phyloP scores from a whole-genome alignment of 2,113 vertebrate genomes.

The Labeo catla region DNA sequence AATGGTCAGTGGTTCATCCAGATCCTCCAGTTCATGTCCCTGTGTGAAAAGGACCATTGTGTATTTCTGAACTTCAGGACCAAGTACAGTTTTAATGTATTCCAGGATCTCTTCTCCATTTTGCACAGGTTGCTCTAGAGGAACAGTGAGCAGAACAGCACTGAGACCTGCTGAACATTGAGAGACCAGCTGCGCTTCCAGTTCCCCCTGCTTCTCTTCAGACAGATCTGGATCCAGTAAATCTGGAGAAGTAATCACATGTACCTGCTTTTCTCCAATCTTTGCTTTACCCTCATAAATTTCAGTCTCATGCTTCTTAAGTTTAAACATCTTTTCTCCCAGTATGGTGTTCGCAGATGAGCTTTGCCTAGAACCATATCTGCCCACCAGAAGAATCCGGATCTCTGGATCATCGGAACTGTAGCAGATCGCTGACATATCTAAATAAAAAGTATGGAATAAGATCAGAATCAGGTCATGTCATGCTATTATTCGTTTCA shows the following conservation, averaged over 20 bases:
- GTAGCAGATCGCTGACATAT: not conserved
- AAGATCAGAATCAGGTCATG: not conserved
- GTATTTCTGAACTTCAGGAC: not conserved
- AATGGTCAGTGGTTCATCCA: not conserved
- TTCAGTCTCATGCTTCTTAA: not conserved
- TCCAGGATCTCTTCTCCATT: not conserved
- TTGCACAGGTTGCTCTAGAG: not conserved
- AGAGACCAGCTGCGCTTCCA: not conserved
- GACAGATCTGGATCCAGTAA: not conserved
- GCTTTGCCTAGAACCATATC: not conserved
- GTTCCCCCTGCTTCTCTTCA: not conserved
- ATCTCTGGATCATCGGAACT: not conserved
- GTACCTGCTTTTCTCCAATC: not conserved
- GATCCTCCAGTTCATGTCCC: not conserved
- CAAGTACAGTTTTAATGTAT: not conserved
- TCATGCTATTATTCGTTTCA: not conserved
- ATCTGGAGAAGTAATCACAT: not conserved
- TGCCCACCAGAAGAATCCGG: not conserved
- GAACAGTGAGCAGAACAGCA: not conserved
- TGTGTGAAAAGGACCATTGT: not conserved
- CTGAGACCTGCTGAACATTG: not conserved
- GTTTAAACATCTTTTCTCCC: not conserved
- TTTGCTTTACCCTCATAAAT: not conserved
- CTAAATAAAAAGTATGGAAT: not conserved
- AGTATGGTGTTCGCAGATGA: not conserved